phyloP scores from a whole-genome alignment of 1,140 invertebrate species.

The Pseudomyrmex gracilis region DNA sequence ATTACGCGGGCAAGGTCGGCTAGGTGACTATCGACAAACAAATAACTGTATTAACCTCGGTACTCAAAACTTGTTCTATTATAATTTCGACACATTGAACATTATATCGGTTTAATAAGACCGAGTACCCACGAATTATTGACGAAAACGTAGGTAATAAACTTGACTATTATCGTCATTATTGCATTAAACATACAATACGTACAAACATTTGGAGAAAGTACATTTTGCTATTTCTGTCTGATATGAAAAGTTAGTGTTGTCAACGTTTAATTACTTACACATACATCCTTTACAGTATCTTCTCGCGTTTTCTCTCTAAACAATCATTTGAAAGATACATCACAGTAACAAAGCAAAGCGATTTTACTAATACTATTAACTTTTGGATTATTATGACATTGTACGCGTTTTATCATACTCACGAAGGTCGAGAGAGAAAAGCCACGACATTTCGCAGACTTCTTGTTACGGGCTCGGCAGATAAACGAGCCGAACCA shows the following conservation, averaged over 20 bases:
- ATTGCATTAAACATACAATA: background rate
- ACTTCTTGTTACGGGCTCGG: background rate
- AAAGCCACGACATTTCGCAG: background rate
- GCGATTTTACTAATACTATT: background rate
- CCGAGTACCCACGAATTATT: background rate
- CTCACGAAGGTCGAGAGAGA: background rate
- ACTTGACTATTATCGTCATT: background rate
- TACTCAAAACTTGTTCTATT: background rate
- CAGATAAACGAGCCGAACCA: conserved; percentile 26
- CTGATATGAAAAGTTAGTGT: no score
- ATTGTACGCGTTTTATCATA: conserved; percentile 1
- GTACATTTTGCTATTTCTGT: background rate
- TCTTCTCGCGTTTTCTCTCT: no score
- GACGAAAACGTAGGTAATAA: background rate
- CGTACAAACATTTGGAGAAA: no score
- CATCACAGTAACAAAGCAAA: background rate
- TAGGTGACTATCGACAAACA: conserved; percentile 47
- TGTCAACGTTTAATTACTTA: background rate
- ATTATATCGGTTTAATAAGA: conserved; percentile 9
- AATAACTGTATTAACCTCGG: conserved; percentile 32
- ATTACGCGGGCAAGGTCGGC: conserved; percentile 26
- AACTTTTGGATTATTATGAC: background rate
- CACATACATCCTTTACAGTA: no score
- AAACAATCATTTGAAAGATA: no score
- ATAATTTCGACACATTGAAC: conserved; percentile 19